These are phyloP conservation scores for Crematogaster levior DNA, from an alignment of 2,888 invertebrate genomes.

Conservation along the genomic window DNA sequence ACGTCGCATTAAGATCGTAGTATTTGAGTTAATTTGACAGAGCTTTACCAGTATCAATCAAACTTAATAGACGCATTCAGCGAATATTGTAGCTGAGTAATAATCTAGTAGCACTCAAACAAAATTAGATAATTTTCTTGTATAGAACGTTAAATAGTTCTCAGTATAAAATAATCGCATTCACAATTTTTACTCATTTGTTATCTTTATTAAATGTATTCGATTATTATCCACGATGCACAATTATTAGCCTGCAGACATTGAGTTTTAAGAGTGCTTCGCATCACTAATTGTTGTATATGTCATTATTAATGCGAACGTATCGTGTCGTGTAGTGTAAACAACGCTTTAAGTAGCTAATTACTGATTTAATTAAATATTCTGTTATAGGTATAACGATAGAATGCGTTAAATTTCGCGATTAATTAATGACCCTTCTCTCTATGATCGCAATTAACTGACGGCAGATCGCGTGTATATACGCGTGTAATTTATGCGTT, in stretches of 20 bases:
- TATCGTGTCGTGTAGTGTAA: conserved; percentile 12
- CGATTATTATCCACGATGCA: not conserved
- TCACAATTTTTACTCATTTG: not conserved
- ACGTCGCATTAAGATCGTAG: not conserved
- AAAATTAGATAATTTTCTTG: not conserved
- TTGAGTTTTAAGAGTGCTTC: conserved; percentile 2
- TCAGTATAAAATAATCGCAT: not conserved
- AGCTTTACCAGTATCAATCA: not conserved
- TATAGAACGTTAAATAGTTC: not conserved
- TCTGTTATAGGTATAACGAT: conserved; percentile 22
- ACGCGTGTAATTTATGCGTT: conserved; percentile 13
- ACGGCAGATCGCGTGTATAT: conserved; percentile 21
- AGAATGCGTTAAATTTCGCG: conserved; percentile 42
- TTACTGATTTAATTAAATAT: conserved; percentile 51
- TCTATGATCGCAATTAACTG: conserved; percentile 45
- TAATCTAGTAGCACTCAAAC: conserved; percentile 6
- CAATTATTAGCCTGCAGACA: not conserved
- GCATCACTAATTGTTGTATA: not conserved
- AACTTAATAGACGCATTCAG: not conserved
- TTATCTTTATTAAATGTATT: conserved; percentile 15
- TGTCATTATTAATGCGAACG: conserved; percentile 12
- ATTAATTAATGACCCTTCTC: conserved; percentile 48
- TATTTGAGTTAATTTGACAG: not conserved
- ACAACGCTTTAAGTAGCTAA: conserved; percentile 41
- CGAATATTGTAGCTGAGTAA: not conserved